These are phyloP conservation scores for Ptychadena robeensis DNA, from an alignment of 2,797 vertebrate genomes.

Conservation along the genomic window DNA sequence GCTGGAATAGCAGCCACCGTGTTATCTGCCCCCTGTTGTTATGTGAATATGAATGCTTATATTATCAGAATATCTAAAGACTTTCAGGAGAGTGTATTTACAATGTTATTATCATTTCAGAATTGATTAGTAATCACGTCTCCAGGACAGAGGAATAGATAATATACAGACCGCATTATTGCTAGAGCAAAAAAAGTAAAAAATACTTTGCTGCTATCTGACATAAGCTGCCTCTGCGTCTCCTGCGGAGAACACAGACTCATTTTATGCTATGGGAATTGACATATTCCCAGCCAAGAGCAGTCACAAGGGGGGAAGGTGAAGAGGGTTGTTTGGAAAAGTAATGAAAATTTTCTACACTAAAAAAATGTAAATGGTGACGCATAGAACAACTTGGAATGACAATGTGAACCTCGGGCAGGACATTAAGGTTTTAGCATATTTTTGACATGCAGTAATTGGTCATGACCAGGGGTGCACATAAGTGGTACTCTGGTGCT, in stretches of 20 bases:
- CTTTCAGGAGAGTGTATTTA: conserved; percentile 53
- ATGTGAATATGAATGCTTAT: conserved; percentile 59
- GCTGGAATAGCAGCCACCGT: conserved; percentile 36
- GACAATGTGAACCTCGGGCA: neutral
- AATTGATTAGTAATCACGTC: conserved; percentile 59
- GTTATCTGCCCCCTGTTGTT: conserved; percentile 60
- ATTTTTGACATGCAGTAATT: no score
- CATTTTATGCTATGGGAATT: conserved; percentile 40
- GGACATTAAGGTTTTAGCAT: neutral
- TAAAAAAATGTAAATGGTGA: conserved; percentile 5
- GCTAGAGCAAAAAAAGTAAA: conserved; percentile 2
- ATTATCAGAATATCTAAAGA: conserved; percentile 56
- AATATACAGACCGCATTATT: conserved; percentile 6
- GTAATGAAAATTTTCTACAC: neutral
- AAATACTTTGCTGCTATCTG: conserved; percentile 1
- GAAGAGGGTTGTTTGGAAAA: neutral
- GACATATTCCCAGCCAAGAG: conserved; percentile 20
- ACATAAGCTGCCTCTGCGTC: conserved; percentile 23
- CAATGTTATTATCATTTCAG: conserved; percentile 57
- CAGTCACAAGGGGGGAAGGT: conserved; percentile 10
- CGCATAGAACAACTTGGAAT: neutral
- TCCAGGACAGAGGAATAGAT: conserved; percentile 40
- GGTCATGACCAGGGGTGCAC: no score
- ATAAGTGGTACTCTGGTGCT: no score
- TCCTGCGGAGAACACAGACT: conserved; percentile 43